Percentiles rank a stretch among this genome's conserved stretches.
Evolutionary conservation across 1,140 invertebrate species (phyloP).

Genomic region (Agrilus planipennis): DNA sequence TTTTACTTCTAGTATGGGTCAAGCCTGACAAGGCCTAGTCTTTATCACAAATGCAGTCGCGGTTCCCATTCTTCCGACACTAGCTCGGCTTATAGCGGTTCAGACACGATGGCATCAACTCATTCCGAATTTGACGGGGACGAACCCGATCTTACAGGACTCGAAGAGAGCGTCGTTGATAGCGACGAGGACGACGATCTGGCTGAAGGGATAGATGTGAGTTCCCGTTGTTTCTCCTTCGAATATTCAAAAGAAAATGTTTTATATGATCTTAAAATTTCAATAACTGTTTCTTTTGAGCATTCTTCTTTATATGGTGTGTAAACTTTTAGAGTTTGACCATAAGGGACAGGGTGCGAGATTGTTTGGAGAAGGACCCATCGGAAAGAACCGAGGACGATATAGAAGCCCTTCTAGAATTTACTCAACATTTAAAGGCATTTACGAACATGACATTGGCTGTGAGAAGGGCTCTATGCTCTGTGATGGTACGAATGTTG

Average conservation of each 20-base stretch:
- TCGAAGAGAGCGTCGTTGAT: slow-evolving; percentile 90
- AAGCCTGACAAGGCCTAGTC: slow-evolving; percentile 21
- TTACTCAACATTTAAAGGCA: slow-evolving; percentile 92
- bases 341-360: slow-evolving; percentile 86
- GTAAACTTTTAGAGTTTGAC: slow-evolving; percentile 58
- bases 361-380: slow-evolving; percentile 96
- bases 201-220: slow-evolving; percentile 80
- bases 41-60: slow-evolving; percentile 58
- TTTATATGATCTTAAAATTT: background rate
- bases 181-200: slow-evolving; percentile 90
- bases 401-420: slow-evolving; percentile 89
- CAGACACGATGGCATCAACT: slow-evolving; percentile 89
- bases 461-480: slow-evolving; percentile 82
- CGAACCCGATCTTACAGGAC: slow-evolving; percentile 82
- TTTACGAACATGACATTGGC: slow-evolving; percentile 88
- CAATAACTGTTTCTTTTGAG: background rate
- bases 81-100: slow-evolving; percentile 88
- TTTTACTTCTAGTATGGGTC: slow-evolving; percentile 21
- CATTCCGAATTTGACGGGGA: slow-evolving; percentile 77
- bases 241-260: background rate
- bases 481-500: slow-evolving; percentile 59
- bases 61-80: slow-evolving; percentile 87
- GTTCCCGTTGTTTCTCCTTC: slow-evolving; percentile 19
- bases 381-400: slow-evolving; percentile 88
- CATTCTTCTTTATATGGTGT: background rate